Evolutionary conservation across 2,797 vertebrate genomes (phyloP), one percentile per base, ranked within the genome.

Genomic region (Mergus octosetaceus): DNA sequence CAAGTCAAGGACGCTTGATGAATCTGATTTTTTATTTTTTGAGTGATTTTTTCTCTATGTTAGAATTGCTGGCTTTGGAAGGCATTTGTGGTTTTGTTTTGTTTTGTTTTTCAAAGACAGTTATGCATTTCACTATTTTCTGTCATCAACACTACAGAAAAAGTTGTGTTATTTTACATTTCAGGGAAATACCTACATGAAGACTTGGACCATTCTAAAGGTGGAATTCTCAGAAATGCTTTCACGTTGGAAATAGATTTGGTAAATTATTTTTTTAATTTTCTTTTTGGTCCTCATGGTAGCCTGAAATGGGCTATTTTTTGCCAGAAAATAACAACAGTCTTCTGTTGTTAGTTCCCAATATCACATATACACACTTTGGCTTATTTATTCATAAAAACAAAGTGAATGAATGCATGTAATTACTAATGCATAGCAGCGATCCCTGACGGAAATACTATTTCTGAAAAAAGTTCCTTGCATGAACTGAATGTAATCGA

Each of bases 311-410:
- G 12, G 9, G 11, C 13, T 10, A 56, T 19, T 88, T 80, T 49
- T 60, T 80, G 3, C 18, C 53, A 88, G 43, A 79, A 62, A 9
- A 56, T 1, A 43, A 43, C 17, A 18, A 43, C 43, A 19, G 43
- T 43, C 43, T 43, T 43, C 61, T 41, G 0, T 70, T 70, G 16
- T 22, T 32, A 54, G 10, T 30, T 80, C 1, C 7, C 64, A 9
- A 0, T 0, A 30, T 61, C 15, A 39, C 4, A 58, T 45, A 41
- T 17, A 45, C 7, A 47, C 6, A 2, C 9, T 81, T 71, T 49
- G 28, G 2, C 19, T 68, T 58, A 66, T 70, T 62, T 85, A 19
- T 38, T 68, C 3, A 62, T 47, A 62, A 45, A 71, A 74, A 36
- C 32, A 8, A 49, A 8, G 32, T 68, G 38, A 61, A 69, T 58